Evolutionary conservation across 2,888 invertebrate species (phyloP).

Genomic region (Pandemis heparana): DNA sequence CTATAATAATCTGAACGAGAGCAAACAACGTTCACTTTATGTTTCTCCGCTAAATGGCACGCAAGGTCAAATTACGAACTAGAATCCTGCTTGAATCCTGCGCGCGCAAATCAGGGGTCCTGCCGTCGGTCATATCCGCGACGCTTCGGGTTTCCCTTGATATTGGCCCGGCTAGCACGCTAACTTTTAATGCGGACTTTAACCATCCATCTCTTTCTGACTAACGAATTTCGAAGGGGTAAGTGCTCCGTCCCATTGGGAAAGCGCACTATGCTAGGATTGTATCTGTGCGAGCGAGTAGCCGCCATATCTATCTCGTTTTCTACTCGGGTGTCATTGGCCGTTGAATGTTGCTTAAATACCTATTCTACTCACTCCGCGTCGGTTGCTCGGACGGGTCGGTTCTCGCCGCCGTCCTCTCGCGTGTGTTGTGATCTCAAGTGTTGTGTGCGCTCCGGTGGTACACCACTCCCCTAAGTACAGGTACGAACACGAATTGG

Average conservation of each 20-base stretch:
- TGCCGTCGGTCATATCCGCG: slow-evolving; percentile 60
- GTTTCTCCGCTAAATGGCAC: slow-evolving; percentile 23
- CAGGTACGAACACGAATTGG: slow-evolving; percentile 66
- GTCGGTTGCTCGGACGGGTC: slow-evolving; percentile 73
- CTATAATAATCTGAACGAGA: neutral
- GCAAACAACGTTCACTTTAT: slow-evolving; percentile 18
- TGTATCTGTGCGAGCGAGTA: slow-evolving; percentile 49
- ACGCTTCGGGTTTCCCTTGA: slow-evolving; percentile 52
- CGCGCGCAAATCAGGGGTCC: slow-evolving; percentile 74
- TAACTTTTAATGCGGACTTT: neutral
- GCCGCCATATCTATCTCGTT: slow-evolving; percentile 57
- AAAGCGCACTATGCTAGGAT: slow-evolving; percentile 1
- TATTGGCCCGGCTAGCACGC: slow-evolving; percentile 33
- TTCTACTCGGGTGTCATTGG: slow-evolving; percentile 71
- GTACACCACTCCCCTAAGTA: slow-evolving; percentile 58
- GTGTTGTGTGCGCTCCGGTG: slow-evolving; percentile 74
- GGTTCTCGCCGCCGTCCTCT: slow-evolving; percentile 74
- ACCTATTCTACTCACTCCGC: slow-evolving; percentile 71
- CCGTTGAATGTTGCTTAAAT: slow-evolving; percentile 63
- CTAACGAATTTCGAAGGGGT: neutral
- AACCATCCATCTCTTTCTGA: neutral
- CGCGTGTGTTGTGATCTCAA: slow-evolving; percentile 77
- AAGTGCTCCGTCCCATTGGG: neutral
- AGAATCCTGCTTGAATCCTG: slow-evolving; percentile 58
- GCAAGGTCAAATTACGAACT: slow-evolving; percentile 23